These are phyloP conservation scores for Hesperia comma DNA, from an alignment of 2,888 invertebrate genomes.

Conservation along the genomic window DNA sequence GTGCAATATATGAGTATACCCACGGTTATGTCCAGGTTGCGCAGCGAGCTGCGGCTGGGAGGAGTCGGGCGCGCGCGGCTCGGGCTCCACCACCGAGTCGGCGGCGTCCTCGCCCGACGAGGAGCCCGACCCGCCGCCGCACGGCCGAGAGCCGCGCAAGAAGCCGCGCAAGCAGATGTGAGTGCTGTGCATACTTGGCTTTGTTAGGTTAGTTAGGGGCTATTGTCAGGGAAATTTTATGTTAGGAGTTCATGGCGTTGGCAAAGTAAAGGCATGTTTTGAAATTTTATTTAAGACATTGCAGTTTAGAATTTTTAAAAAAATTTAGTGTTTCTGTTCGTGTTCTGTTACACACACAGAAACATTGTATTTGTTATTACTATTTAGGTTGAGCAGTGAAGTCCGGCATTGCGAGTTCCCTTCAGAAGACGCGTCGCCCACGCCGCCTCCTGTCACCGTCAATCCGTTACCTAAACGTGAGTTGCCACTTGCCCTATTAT, in stretches of 20 bases:
- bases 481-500: conserved; percentile 40
- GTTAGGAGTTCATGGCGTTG: too few relatives aligned
- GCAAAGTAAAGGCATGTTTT: too few relatives aligned
- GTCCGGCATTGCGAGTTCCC: conserved; percentile 74
- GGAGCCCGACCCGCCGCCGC: conserved; percentile 75
- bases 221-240: too few relatives aligned
- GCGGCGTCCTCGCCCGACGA: conserved; percentile 92
- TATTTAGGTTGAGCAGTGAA: conserved; percentile 67
- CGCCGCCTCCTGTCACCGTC: conserved; percentile 62
- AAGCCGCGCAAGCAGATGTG: conserved; percentile 96
- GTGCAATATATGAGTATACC: background rate
- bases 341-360: too few relatives aligned
- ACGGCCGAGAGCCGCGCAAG: conserved; percentile 88
- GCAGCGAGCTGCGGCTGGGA: conserved; percentile 57
- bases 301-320: too few relatives aligned
- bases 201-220: too few relatives aligned
- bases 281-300: too few relatives aligned
- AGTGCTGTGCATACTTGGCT: conserved; percentile 71
- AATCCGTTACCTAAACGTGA: conserved; percentile 73
- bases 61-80: conserved; percentile 60
- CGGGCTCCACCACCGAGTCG: conserved; percentile 93
- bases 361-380: too few relatives aligned
- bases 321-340: too few relatives aligned
- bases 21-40: conserved; percentile 29
- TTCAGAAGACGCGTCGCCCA: conserved; percentile 66